Percentiles rank a stretch among this genome's conserved stretches.
Conservation (phyloP, 2,888 invertebrate species). For the Galerucella pusilla region DNA sequence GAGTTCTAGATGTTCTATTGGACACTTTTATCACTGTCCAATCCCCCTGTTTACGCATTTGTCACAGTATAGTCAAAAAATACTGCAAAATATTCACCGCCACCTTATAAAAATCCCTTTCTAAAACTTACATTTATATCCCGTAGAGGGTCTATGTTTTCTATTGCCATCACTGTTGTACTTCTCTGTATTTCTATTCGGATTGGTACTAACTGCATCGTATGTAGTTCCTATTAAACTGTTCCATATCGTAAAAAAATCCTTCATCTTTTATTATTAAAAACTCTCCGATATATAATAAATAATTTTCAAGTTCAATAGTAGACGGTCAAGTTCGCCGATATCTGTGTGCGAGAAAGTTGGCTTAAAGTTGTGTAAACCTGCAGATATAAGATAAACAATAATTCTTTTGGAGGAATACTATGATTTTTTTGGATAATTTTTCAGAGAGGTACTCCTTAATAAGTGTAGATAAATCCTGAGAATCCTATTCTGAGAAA, state of each 20-base stretch:
- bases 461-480: too few species aligned
- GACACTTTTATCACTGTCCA: too few species aligned
- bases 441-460: neutral
- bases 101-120: neutral
- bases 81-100: neutral
- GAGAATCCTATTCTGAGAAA: too few species aligned
- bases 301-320: conserved; percentile 36
- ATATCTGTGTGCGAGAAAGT: neutral
- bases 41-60: too few species aligned
- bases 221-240: conserved; percentile 56
- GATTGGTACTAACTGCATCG: conserved; percentile 54
- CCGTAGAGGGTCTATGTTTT: neutral
- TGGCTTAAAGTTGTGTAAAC: conserved; percentile 14
- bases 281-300: neutral
- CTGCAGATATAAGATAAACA: neutral
- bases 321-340: neutral
- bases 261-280: conserved; percentile 55
- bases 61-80: neutral
- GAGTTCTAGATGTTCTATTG: too few species aligned
- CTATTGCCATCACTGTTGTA: neutral
- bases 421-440: too few species aligned
- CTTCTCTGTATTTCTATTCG: conserved; percentile 21
- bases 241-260: conserved; percentile 55
- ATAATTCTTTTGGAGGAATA: too few species aligned
- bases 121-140: conserved; percentile 42